A percentile compares a stretch with the other conserved stretches of the same genome.
These are phyloP conservation scores for Callospermophilus lateralis DNA, from an alignment of 2,113 vertebrate species.

Conservation along the genomic window DNA sequence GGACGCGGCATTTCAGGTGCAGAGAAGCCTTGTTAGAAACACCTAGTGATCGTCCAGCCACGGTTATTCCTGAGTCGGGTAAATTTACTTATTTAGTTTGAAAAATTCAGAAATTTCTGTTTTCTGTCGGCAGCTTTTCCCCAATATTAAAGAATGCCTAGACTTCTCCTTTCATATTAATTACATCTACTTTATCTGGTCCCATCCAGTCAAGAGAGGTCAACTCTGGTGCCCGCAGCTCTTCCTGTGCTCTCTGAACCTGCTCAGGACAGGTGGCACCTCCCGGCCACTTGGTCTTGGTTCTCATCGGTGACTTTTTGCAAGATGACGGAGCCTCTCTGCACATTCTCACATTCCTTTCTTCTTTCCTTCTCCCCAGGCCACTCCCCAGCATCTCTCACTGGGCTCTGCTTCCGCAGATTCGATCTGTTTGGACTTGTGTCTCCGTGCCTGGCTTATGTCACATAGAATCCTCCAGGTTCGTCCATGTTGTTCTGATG, in stretches of 20 bases:
- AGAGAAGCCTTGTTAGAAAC: not conserved
- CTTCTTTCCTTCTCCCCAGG: not conserved
- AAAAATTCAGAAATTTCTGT: not conserved
- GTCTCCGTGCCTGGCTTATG: too few relatives aligned
- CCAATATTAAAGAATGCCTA: not conserved
- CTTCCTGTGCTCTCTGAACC: not conserved
- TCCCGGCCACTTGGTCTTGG: rapidly evolving
- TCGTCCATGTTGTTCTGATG: too few relatives aligned
- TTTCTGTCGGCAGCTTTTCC: not conserved
- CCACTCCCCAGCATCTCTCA: too few relatives aligned
- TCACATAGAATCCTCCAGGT: not conserved
- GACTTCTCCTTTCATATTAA: not conserved
- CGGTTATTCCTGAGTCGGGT: not conserved
- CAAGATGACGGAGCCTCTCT: rapidly evolving
- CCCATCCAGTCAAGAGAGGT: rapidly evolving
- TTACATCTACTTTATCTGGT: too few relatives aligned
- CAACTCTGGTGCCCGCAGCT: rapidly evolving
- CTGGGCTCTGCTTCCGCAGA: not conserved
- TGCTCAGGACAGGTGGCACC: rapidly evolving
- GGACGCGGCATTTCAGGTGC: rapidly evolving
- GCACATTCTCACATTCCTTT: rapidly evolving
- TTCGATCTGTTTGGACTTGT: not conserved
- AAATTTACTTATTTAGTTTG: not conserved
- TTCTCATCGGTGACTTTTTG: rapidly evolving
- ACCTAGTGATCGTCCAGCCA: too few relatives aligned